phyloP scores from a whole-genome alignment of 2,888 invertebrate species.

The Acanthosepion pharaonis region DNA sequence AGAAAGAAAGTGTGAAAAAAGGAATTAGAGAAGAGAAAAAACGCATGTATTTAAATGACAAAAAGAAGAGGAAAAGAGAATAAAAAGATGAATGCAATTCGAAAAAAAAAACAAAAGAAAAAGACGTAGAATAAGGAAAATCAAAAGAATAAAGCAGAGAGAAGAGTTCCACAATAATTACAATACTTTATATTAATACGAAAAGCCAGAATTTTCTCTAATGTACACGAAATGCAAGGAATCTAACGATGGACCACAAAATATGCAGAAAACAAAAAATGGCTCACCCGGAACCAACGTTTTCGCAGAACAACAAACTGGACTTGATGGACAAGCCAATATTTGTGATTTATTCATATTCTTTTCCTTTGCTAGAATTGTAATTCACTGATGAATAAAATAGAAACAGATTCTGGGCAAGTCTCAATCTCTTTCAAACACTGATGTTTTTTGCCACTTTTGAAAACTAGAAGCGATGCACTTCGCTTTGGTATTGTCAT shows the following conservation, averaged over 20 bases:
- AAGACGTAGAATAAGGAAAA: too few relatives aligned
- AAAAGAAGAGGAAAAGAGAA: too few relatives aligned
- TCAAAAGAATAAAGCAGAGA: neutral
- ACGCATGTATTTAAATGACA: too few relatives aligned
- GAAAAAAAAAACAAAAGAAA: too few relatives aligned
- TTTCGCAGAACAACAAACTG: neutral
- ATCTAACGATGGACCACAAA: neutral
- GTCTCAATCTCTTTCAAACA: neutral
- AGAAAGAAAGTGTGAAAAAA: too few relatives aligned
- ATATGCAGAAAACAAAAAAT: neutral
- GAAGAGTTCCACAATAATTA: neutral
- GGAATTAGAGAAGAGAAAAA: too few relatives aligned
- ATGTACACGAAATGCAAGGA: neutral
- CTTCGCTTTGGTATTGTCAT: neutral
- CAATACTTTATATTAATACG: too few relatives aligned
- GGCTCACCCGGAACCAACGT: neutral
- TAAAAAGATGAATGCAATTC: too few relatives aligned
- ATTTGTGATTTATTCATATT: neutral
- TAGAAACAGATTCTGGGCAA: neutral
- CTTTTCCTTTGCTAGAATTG: neutral
- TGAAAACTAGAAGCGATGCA: neutral
- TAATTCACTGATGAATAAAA: neutral
- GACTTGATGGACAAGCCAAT: neutral
- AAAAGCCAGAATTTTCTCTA: neutral
- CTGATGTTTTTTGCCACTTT: neutral